A percentile compares a stretch with the other conserved stretches of the same genome.
Conservation (phyloP, 2,888 invertebrate genomes). For the Argyresthia albistria region DNA sequence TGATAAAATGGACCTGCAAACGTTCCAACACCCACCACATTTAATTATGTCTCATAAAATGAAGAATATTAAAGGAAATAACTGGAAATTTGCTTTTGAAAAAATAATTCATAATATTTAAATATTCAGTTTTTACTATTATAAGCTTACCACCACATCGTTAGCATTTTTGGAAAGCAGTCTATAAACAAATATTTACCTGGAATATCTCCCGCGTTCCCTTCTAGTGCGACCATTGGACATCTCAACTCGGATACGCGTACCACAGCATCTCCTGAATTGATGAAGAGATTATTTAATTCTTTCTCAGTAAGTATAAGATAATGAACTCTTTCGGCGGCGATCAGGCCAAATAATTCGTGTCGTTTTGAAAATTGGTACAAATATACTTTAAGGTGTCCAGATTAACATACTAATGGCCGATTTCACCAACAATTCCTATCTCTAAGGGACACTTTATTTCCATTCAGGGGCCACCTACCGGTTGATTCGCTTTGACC, state of each 20-base stretch:
- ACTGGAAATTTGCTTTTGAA: neutral
- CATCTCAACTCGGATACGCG: conserved; percentile 93
- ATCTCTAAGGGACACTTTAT: too few species aligned
- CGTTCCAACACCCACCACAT: conserved; percentile 74
- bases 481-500: too few species aligned
- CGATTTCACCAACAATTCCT: too few species aligned
- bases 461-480: too few species aligned
- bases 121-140: neutral
- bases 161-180: neutral
- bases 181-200: conserved; percentile 13
- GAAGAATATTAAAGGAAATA: neutral
- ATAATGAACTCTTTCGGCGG: too few species aligned
- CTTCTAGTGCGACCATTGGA: conserved; percentile 87
- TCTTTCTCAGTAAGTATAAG: too few species aligned
- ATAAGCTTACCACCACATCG: neutral
- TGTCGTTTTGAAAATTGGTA: too few species aligned
- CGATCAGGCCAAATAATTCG: too few species aligned
- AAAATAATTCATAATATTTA: conserved; percentile 7
- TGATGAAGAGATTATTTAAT: conserved; percentile 6
- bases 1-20: conserved; percentile 73
- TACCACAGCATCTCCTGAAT: conserved; percentile 87
- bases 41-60: conserved; percentile 47
- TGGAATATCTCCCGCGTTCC: conserved; percentile 73
- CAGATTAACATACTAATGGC: too few species aligned
- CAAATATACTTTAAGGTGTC: too few species aligned